Percentiles rank a stretch among this genome's conserved stretches.
These are phyloP conservation scores for Schizothorax lantsangensis DNA, from an alignment of 2,797 vertebrate species.

Conservation along the genomic window DNA sequence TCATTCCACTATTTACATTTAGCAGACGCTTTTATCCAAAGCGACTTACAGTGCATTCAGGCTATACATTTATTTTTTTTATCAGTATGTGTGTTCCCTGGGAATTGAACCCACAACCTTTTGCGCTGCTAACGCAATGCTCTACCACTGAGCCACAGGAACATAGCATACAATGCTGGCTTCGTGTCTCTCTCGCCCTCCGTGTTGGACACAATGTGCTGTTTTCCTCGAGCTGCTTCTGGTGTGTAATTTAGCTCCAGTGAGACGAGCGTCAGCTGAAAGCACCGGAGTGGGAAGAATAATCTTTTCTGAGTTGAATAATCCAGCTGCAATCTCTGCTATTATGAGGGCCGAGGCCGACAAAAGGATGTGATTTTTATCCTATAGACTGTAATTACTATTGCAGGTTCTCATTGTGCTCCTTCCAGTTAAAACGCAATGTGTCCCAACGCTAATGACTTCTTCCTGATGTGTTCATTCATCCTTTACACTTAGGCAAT, in stretches of 20 bases:
- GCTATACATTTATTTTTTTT: too few relatives aligned
- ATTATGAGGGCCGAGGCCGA: conserved; percentile 55
- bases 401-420: conserved; percentile 62
- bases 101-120: too few relatives aligned
- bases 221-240: conserved; percentile 31
- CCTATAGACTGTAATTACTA: conserved; percentile 68
- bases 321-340: conserved; percentile 64
- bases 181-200: conserved; percentile 8
- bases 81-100: too few relatives aligned
- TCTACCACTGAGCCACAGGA: too few relatives aligned
- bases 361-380: conserved; percentile 65
- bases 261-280: conserved; percentile 53
- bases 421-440: conserved; percentile 69
- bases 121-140: too few relatives aligned
- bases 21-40: too few relatives aligned
- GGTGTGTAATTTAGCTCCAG: conserved; percentile 54
- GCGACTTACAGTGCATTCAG: too few relatives aligned
- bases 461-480: conserved; percentile 73
- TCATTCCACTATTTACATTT: too few relatives aligned
- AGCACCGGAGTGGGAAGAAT: conserved; percentile 33
- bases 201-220: neutral
- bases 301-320: conserved; percentile 51
- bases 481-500: conserved; percentile 73
- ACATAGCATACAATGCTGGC: neutral
- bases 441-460: conserved; percentile 68